A percentile compares a stretch with the other conserved stretches of the same genome.
Evolutionary conservation across 2,888 invertebrate species (phyloP).

Genomic region (Uloborus plumipes): DNA sequence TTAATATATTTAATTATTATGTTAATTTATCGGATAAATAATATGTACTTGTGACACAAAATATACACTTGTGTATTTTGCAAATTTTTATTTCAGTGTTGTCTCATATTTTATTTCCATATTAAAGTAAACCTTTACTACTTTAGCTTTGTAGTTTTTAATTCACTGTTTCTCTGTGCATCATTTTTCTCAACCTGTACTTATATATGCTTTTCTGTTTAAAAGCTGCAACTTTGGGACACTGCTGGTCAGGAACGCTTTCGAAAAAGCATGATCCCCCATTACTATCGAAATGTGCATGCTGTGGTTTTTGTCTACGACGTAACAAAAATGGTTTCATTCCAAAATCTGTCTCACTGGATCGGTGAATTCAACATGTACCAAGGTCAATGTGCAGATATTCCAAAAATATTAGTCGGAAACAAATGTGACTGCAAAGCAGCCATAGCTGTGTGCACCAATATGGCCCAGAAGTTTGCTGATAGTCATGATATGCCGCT

Average conservation of each 20-base stretch:
- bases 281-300: conserved; percentile 86
- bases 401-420: conserved; percentile 83
- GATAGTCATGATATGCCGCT: conserved; percentile 83
- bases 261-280: conserved; percentile 83
- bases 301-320: conserved; percentile 90
- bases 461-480: conserved; percentile 81
- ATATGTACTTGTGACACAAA: no score
- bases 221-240: conserved; percentile 81
- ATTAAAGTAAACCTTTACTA: no score
- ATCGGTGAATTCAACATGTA: conserved; percentile 78
- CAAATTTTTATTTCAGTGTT: no score
- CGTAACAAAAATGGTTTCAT: conserved; percentile 79
- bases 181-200: no score
- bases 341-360: conserved; percentile 80
- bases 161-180: no score
- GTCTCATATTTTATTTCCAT: no score
- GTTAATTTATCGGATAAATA: no score
- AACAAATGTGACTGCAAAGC: conserved; percentile 83
- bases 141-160: no score
- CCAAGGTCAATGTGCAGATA: conserved; percentile 73
- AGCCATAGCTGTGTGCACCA: conserved; percentile 78
- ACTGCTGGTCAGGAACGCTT: conserved; percentile 87
- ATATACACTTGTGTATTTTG: no score
- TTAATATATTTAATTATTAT: no score
- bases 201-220: conserved; percentile 68